A percentile compares a stretch with the other conserved stretches of the same genome.
Evolutionary conservation across 2,113 vertebrate genomes (phyloP).

Genomic region (Centrocercus urophasianus): DNA sequence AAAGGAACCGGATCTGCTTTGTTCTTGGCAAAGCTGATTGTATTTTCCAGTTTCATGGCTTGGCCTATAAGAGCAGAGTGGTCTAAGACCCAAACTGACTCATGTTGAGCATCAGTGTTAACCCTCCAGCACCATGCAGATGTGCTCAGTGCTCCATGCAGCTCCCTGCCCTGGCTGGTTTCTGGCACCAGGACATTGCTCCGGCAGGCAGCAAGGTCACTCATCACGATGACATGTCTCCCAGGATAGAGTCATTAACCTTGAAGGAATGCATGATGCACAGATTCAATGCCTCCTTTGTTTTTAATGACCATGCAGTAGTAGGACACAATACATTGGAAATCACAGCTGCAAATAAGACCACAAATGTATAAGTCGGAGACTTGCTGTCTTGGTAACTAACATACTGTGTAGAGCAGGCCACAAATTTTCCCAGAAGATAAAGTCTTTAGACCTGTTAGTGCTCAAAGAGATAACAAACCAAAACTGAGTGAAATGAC

Average conservation of each 20-base stretch:
- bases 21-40: background rate
- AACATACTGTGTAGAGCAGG: background rate
- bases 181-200: background rate
- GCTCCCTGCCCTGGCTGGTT: rapidly evolving
- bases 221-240: background rate
- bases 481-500: background rate
- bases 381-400: background rate
- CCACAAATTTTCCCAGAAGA: background rate
- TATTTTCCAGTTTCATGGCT: background rate
- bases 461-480: background rate
- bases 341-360: rapidly evolving
- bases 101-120: rapidly evolving
- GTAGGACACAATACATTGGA: background rate
- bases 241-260: background rate
- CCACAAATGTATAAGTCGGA: background rate
- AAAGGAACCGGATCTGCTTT: background rate
- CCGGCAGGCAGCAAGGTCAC: rapidly evolving
- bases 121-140: rapidly evolving
- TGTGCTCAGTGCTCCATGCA: background rate
- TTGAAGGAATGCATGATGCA: background rate
- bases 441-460: background rate
- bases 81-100: rapidly evolving
- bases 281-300: background rate
- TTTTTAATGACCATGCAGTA: background rate
- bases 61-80: background rate